Conservation (phyloP, 2,888 invertebrate genomes). For the Entomobrya proxima region DNA sequence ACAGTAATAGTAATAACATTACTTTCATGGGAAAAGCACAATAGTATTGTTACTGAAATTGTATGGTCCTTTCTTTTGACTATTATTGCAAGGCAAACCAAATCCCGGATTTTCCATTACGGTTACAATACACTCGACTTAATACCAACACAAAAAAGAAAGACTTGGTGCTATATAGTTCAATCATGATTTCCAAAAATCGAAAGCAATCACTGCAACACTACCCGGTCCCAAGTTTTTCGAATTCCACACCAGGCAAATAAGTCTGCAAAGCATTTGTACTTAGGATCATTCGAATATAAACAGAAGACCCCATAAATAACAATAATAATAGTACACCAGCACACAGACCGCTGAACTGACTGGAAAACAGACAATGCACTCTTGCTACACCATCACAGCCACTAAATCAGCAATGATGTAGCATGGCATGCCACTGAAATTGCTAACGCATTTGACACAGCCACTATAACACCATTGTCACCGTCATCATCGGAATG, state of each 20-base stretch:
- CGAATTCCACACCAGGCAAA: constrained; percentile 60
- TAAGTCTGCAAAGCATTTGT: constrained; percentile 40
- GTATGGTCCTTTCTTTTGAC: not conserved
- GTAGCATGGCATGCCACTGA: constrained; percentile 26
- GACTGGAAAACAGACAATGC: not conserved
- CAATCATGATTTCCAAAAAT: not conserved
- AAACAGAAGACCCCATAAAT: constrained; percentile 64
- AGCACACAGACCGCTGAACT: not conserved
- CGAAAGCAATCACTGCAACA: not conserved
- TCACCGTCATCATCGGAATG: constrained; percentile 18
- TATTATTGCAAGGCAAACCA: not conserved
- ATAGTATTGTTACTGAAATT: not conserved
- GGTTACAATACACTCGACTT: not conserved
- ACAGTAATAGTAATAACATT: constrained; percentile 10
- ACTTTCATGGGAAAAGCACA: constrained; percentile 23
- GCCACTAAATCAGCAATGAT: constrained; percentile 26
- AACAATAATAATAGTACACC: not conserved
- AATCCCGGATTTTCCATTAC: constrained; percentile 32
- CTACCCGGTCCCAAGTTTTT: constrained; percentile 66
- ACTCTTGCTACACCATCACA: not conserved
- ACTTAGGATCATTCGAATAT: constrained; percentile 55
- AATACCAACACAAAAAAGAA: not conserved
- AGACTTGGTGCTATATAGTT: not conserved
- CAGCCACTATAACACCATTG: constrained; percentile 23
- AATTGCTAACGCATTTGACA: constrained; percentile 50